phyloP scores from a whole-genome alignment of 2,888 invertebrate species.

The Agriotes lineatus region DNA sequence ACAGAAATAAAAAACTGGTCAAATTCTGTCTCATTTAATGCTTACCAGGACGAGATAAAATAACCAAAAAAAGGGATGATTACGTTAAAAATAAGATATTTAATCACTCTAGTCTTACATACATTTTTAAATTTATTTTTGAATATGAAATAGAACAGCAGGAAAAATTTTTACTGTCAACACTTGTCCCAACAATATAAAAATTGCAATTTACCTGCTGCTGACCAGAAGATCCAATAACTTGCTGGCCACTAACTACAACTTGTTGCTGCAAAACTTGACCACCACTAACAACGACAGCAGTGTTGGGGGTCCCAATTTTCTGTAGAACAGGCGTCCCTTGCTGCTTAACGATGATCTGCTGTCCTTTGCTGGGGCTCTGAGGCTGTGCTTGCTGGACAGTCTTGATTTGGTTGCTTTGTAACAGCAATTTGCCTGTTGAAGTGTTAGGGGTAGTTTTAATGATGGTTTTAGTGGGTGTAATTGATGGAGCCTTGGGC shows the following conservation, averaged over 20 bases:
- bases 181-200: not conserved
- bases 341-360: conserved; percentile 60
- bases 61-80: too few relatives aligned
- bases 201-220: conserved; percentile 62
- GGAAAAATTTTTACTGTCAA: not conserved
- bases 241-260: conserved; percentile 62
- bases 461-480: conserved; percentile 53
- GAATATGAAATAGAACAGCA: not conserved
- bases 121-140: not conserved
- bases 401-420: conserved; percentile 51
- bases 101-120: too few relatives aligned
- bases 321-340: conserved; percentile 64
- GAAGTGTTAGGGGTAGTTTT: conserved; percentile 54
- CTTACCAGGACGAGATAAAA: too few relatives aligned
- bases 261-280: conserved; percentile 62
- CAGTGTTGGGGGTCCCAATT: conserved; percentile 58
- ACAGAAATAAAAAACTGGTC: too few relatives aligned
- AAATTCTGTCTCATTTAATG: too few relatives aligned
- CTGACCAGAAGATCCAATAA: conserved; percentile 62
- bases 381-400: conserved; percentile 49
- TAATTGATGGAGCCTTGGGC: conserved; percentile 56
- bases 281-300: conserved; percentile 62
- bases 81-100: too few relatives aligned
- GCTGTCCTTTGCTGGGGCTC: conserved; percentile 59
- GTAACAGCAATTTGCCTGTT: conserved; percentile 58